Conservation (phyloP, 2,888 invertebrate genomes). For the Candidula unifasciata region DNA sequence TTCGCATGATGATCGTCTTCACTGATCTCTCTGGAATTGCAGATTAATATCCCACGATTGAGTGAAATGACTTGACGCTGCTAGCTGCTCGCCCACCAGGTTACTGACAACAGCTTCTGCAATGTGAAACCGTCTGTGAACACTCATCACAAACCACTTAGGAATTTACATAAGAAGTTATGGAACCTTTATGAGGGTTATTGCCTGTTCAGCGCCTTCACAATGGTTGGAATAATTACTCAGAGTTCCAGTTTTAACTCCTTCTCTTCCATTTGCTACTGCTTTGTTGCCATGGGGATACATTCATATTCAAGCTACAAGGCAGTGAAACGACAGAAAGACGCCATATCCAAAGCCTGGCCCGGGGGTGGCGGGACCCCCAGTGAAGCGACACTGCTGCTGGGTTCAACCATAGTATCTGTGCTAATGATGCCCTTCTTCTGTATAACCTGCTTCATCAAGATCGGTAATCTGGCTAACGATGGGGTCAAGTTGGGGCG, state of each 20-base stretch:
- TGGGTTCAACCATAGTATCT: conserved; percentile 82
- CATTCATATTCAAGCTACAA: conserved; percentile 79
- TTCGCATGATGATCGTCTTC: too few species aligned
- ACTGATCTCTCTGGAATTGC: too few species aligned
- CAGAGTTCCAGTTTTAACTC: conserved; percentile 81
- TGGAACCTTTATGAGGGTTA: not conserved
- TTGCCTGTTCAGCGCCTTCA: not conserved
- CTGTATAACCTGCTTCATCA: conserved; percentile 84
- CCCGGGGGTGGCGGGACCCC: conserved; percentile 60
- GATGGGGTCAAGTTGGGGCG: conserved; percentile 90
- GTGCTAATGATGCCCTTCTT: conserved; percentile 88
- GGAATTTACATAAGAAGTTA: too few species aligned
- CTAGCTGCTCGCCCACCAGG: too few species aligned
- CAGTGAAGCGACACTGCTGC: conserved; percentile 86
- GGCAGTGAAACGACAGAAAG: conserved; percentile 74
- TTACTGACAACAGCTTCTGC: too few species aligned
- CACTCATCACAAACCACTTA: too few species aligned
- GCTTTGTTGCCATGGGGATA: conserved; percentile 85
- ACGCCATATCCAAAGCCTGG: conserved; percentile 57
- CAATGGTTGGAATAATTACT: conserved; percentile 62
- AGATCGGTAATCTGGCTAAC: conserved; percentile 88
- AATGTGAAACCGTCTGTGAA: too few species aligned
- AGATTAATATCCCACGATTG: too few species aligned
- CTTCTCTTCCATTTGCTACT: conserved; percentile 90
- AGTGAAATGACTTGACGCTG: too few species aligned